Conservation (phyloP, 2,113 vertebrate genomes). For the Bos indicus region DNA sequence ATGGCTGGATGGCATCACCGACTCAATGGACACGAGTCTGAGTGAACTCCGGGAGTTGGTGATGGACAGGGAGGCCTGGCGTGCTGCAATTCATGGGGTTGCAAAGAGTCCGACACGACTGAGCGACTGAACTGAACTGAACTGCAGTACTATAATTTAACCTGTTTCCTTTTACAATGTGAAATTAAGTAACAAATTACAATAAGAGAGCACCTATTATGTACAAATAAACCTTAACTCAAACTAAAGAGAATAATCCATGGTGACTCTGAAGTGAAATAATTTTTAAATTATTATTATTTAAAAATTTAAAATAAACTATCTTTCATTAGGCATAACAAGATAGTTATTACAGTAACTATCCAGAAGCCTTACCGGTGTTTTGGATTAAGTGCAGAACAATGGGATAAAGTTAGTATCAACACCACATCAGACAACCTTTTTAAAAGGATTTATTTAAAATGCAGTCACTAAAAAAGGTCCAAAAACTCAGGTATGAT, state of each 20-base stretch:
- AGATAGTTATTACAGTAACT: not conserved
- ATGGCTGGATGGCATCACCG: too few relatives aligned
- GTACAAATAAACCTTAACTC: not conserved
- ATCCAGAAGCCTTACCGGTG: not conserved
- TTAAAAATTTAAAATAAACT: not conserved
- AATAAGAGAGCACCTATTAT: not conserved
- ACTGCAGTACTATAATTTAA: not conserved
- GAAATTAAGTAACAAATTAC: not conserved
- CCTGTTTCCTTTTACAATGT: not conserved
- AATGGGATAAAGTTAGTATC: not conserved
- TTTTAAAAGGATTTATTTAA: slow-evolving; percentile 13
- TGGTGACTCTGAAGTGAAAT: not conserved
- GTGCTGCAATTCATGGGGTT: too few relatives aligned
- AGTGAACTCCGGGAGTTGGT: too few relatives aligned
- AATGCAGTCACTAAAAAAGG: not conserved
- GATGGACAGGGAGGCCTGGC: too few relatives aligned
- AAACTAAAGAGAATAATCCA: not conserved
- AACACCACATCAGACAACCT: not conserved
- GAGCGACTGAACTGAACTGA: too few relatives aligned
- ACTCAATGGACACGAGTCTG: too few relatives aligned
- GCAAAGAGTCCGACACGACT: too few relatives aligned
- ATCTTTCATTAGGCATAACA: not conserved
- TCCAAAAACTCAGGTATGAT: not conserved
- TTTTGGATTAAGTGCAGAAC: not conserved
- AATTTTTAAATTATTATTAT: not conserved